These are phyloP conservation scores for Oxyruncus cristatus DNA, from an alignment of 2,113 vertebrate genomes.

Conservation along the genomic window DNA sequence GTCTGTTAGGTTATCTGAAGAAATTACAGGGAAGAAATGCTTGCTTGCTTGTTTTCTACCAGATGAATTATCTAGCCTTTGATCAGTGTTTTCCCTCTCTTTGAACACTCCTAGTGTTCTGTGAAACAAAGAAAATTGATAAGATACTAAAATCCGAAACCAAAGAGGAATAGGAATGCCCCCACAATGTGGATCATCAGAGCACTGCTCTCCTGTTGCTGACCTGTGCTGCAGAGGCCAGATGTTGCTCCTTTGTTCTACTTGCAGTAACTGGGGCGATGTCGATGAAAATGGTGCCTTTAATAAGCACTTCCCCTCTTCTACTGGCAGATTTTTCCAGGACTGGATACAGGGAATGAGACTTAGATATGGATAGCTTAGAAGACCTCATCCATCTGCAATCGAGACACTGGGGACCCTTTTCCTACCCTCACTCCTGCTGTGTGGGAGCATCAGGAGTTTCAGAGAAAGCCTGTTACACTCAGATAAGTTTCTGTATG, in stretches of 20 bases:
- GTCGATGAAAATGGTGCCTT: neutral
- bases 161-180: neutral
- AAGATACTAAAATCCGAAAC: neutral
- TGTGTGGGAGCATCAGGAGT: neutral
- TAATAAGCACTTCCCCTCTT: neutral
- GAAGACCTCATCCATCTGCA: neutral
- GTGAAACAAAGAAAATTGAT: neutral
- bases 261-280: neutral
- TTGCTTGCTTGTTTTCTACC: neutral
- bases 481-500: neutral
- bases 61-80: neutral
- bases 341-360: neutral
- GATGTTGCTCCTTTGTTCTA: neutral
- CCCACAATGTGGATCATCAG: neutral
- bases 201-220: neutral
- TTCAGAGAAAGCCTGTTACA: neutral
- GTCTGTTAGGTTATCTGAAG: neutral
- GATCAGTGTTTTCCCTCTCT: slow-evolving; percentile 39
- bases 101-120: neutral
- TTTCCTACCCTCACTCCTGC: neutral
- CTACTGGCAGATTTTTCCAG: neutral
- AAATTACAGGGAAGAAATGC: neutral
- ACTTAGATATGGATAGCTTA: neutral
- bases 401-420: neutral
- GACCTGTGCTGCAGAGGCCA: neutral